Conservation (phyloP, 2,113 vertebrate genomes). For the Amphiprion percula region DNA sequence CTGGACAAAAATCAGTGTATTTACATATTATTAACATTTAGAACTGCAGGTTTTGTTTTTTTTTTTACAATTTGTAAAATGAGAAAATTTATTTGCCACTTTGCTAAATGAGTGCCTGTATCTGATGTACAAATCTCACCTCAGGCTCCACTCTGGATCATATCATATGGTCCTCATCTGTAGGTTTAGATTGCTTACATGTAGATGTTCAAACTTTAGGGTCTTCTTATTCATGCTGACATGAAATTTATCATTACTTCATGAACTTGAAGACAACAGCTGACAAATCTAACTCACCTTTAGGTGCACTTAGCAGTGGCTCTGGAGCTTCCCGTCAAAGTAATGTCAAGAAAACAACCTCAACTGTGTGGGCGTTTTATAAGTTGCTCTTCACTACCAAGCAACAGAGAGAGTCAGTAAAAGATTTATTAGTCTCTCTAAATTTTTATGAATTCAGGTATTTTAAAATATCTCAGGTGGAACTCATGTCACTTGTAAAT, state of each 20-base stretch:
- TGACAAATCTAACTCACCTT: not conserved
- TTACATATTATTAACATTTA: not conserved
- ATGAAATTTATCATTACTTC: too few species aligned
- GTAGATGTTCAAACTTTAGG: too few species aligned
- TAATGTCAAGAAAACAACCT: not conserved
- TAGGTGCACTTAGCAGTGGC: not conserved
- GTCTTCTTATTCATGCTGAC: too few species aligned
- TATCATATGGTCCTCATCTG: too few species aligned
- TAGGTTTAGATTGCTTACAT: too few species aligned
- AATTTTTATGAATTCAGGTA: slow-evolving; percentile 18
- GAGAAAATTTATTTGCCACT: too few species aligned
- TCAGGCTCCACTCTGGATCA: too few species aligned
- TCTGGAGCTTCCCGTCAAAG: too few species aligned
- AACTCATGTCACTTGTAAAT: slow-evolving; percentile 2
- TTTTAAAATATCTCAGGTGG: slow-evolving; percentile 21
- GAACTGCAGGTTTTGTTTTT: not conserved
- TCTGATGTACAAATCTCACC: too few species aligned
- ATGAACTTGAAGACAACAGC: not conserved
- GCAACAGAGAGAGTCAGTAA: not conserved
- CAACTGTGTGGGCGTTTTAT: not conserved
- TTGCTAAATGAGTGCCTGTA: too few species aligned
- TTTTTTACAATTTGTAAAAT: not conserved
- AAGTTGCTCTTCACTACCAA: not conserved
- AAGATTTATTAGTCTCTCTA: slow-evolving; percentile 7
- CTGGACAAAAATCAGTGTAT: not conserved